phyloP scores from a whole-genome alignment of 1,140 invertebrate species.

The Cherax destructor region DNA sequence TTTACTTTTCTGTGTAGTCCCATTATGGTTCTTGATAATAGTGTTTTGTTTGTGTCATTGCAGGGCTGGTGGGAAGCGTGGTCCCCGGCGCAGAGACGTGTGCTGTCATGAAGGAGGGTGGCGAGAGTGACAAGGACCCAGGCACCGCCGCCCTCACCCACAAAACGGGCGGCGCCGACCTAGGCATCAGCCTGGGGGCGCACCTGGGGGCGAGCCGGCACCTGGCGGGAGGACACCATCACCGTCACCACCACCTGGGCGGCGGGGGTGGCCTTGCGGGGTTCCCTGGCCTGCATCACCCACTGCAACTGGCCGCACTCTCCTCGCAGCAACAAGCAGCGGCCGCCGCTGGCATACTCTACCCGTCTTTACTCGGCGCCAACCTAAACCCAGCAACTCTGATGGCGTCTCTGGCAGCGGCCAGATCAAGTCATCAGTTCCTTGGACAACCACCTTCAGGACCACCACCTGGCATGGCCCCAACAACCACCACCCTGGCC shows the following conservation, averaged over 20 bases:
- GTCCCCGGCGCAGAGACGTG: constrained; percentile 58
- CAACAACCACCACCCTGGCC: constrained; percentile 41
- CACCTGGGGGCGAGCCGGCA: constrained; percentile 42
- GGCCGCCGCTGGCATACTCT: constrained; percentile 58
- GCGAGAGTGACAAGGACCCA: constrained; percentile 64
- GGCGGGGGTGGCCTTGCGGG: constrained; percentile 18
- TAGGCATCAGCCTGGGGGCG: constrained; percentile 41
- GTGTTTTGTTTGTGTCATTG: constrained; percentile 3
- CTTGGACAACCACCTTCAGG: constrained; percentile 55
- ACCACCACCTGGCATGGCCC: constrained; percentile 32
- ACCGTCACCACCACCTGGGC: neutral
- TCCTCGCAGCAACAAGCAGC: constrained; percentile 57
- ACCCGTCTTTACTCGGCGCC: constrained; percentile 56
- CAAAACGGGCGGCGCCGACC: constrained; percentile 50
- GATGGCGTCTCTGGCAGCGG: constrained; percentile 60
- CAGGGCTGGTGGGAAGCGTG: constrained; percentile 66
- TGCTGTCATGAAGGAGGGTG: constrained; percentile 61
- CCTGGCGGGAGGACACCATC: constrained; percentile 17
- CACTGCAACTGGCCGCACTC: constrained; percentile 53
- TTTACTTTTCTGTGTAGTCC: neutral
- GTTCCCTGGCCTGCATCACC: constrained; percentile 46
- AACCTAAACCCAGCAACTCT: constrained; percentile 58
- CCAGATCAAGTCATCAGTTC: constrained; percentile 53
- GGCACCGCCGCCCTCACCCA: constrained; percentile 48
- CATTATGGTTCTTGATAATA: neutral